Base-by-base conservation (phyloP, 2,113 vertebrate species). In the Ageneiosus marmoratus region DNA sequence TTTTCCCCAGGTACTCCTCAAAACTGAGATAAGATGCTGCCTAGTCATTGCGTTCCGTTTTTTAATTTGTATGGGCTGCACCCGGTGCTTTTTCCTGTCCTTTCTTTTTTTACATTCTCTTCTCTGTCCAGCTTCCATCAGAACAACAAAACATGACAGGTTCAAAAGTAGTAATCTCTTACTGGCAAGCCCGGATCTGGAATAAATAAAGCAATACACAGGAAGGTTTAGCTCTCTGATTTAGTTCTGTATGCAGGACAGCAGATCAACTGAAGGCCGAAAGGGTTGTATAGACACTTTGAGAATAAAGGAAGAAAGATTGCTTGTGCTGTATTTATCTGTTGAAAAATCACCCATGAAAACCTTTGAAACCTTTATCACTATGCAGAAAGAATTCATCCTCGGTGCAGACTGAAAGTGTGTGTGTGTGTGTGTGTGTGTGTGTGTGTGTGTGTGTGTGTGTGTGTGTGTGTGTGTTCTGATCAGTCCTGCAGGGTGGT, bases 291-390 rank as follows among this genome's bases (percentile, higher is more conserved):
- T 53, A 55, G 86, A 90, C 86, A 92, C 86, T 89, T 80, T 84
- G 63, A 89, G 46, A 16, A 58, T 58, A 62, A 73, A 86, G 89
- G 90, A 85, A 89, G 89, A 89, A 88, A 89, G 88, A 92, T 92
- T 91, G 83, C 89, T 81, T 88, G 87, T 87, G 88, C 89, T 93
- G 89, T 90, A 92, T 93, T 93, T 93, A 93, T 93, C 92, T 92
- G 91, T 90, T 86, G 82, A 90, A 90, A 91, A 90, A 89, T 89
- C 91, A 89, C 90, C 90, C 92, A 91, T 93, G 91, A 93, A 89
- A 90, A 91, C 89, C 82, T 89, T 92, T 93, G 92, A 94, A 93
- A 92, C 92, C 92, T 93, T 94, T 94, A 94, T 94, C 93, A 94
- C 89, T 89, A 86, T 50, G 91, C 92, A 94, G 92, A 91, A 91